Evolutionary conservation across 2,113 vertebrate species (phyloP), one percentile per base, ranked within the genome.

Genomic region (Sander lucioperca): DNA sequence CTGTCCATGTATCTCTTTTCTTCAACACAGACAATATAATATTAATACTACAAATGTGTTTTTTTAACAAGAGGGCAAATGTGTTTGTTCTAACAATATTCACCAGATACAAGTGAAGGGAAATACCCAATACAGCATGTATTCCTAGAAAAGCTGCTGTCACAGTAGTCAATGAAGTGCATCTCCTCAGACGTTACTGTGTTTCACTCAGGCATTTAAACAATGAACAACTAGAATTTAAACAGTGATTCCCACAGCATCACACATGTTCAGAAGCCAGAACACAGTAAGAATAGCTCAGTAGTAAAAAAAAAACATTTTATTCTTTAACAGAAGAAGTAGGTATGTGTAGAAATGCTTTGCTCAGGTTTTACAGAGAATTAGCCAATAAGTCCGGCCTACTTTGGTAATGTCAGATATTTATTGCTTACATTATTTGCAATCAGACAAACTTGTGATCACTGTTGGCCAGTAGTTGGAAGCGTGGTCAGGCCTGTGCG

Each of bases 391-490:
- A 69, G 65, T 77, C 39, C 2, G 1, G 27, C 39, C 10, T 43
- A 43, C 10, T 11, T n/a, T 23, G 33, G 6, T 59, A 3, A 62
- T 47, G 27, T 39, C 45, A 9, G 14, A 9, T 7, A 10, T 45
- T 43, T 19, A 23, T 25, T 36, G 4, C 6, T 33, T 18, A 2
- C 10, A 23, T 48, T 23, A 21, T 72, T 43, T 65, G 4, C 1
- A 45, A 23, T 45, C 12, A 65, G 12, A 59, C 3, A 13, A 4
- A 21, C 2, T 16, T 79, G 53, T 70, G 2, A 36, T 90, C 67
- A 82, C 39, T 57, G 53, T 30, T 51, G 66, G 12, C 53, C 63
- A 39, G 64, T 1, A 39, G 66, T n/a, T 33, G 63, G 73, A 2
- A 65, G 30, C 14, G 25, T 11, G 9, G 45, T 74, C 25, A 63